Percentiles rank a stretch among this genome's conserved stretches.
Evolutionary conservation across 2,797 vertebrate genomes (phyloP).

Genomic region (Poecilia wingei): DNA sequence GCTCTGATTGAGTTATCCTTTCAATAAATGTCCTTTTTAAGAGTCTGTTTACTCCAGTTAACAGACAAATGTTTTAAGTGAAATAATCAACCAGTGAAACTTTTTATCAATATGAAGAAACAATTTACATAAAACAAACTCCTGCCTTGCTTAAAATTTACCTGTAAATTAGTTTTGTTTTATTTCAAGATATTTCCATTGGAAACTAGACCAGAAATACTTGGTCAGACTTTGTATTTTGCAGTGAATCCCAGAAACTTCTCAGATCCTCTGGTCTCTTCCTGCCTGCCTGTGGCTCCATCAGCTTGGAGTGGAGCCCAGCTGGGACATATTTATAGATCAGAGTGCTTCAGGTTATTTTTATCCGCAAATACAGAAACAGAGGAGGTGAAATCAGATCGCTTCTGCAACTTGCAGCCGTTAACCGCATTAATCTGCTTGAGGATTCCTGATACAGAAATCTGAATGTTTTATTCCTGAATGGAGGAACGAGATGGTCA

Average conservation of each 20-base stretch:
- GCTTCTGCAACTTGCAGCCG: not conserved
- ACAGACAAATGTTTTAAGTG: no score
- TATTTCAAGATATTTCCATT: no score
- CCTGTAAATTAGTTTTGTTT: no score
- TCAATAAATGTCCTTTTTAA: no score
- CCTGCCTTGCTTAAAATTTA: no score
- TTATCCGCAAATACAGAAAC: not conserved
- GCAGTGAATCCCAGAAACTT: not conserved
- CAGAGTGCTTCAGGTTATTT: slow-evolving; percentile 3
- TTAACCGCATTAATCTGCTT: not conserved
- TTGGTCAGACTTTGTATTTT: no score
- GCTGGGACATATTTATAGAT: slow-evolving; percentile 7
- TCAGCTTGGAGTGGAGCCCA: slow-evolving; percentile 1
- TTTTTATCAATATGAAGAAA: no score
- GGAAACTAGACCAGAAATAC: no score
- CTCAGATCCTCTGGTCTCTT: not conserved
- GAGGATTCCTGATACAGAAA: not conserved
- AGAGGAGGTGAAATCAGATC: slow-evolving; percentile 6
- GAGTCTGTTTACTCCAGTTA: no score
- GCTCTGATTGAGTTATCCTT: no score
- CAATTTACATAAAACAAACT: no score
- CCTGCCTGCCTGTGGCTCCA: not conserved
- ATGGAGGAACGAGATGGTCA: not conserved
- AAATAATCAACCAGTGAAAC: no score
- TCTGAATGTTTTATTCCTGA: not conserved